phyloP scores from a whole-genome alignment of 2,797 vertebrate species.

The Pogonophryne albipinna region DNA sequence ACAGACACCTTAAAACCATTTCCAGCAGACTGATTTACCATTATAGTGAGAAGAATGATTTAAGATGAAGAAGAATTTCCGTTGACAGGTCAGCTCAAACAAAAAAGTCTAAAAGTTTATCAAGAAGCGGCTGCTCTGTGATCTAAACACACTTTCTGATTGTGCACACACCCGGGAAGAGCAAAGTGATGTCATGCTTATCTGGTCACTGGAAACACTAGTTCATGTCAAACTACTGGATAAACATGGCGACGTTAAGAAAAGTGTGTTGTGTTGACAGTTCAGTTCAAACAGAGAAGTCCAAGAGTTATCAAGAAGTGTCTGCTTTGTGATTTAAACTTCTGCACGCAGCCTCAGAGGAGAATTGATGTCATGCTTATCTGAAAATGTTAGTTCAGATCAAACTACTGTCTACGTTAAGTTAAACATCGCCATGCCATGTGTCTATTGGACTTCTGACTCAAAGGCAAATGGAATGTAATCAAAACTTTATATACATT shows the following conservation, averaged over 20 bases:
- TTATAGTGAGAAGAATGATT: background rate
- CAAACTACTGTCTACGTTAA: conserved; percentile 28
- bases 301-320: conserved; percentile 6
- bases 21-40: background rate
- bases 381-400: conserved; percentile 13
- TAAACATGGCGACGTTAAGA: conserved; percentile 41
- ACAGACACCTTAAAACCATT: background rate
- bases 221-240: conserved; percentile 21
- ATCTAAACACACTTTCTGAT: conserved; percentile 8
- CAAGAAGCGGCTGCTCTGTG: conserved; percentile 2
- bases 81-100: conserved; percentile 18
- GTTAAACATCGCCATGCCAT: conserved; percentile 39
- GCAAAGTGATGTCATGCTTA: conserved; percentile 26
- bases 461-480: conserved; percentile 30
- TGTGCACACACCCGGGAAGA: background rate
- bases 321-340: conserved; percentile 30
- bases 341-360: background rate
- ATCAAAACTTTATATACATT: conserved; percentile 15
- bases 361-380: conserved; percentile 37
- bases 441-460: conserved; percentile 25
- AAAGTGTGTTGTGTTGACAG: background rate
- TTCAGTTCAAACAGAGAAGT: conserved; percentile 15
- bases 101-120: background rate
- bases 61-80: background rate
- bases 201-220: conserved; percentile 30